Conservation (phyloP, 2,888 invertebrate species). For the Amphimallon solstitiale region DNA sequence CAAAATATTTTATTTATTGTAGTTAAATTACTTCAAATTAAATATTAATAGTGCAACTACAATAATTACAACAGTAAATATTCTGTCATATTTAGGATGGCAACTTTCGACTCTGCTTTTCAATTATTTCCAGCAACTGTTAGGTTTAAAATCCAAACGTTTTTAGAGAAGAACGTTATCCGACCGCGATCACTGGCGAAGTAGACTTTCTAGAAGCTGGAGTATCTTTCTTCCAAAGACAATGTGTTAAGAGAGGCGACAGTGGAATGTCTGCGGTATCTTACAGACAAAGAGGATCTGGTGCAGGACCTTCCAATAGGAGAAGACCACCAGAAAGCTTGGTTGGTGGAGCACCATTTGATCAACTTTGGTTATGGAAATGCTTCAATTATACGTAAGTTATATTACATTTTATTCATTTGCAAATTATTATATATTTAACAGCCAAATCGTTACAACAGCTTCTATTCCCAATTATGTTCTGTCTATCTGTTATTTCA, state of each 20-base stretch:
- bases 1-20: no score
- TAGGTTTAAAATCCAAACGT: slow-evolving; percentile 30
- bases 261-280: slow-evolving; percentile 65
- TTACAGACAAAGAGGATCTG: slow-evolving; percentile 67
- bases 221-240: slow-evolving; percentile 69
- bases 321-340: slow-evolving; percentile 67
- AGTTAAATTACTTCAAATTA: no score
- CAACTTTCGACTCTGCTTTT: no score
- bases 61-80: no score
- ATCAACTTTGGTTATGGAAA: slow-evolving; percentile 75
- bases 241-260: slow-evolving; percentile 66
- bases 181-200: slow-evolving; percentile 54
- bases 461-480: no score
- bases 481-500: no score
- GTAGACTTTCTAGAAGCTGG: slow-evolving; percentile 72
- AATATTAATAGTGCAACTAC: no score
- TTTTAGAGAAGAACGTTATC: slow-evolving; percentile 57
- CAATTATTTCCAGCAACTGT: no score
- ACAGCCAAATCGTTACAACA: no score
- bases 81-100: no score
- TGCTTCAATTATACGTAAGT: slow-evolving; percentile 74
- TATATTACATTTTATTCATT: neutral
- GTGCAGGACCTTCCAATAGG: slow-evolving; percentile 59
- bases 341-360: slow-evolving; percentile 69
- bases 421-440: no score